phyloP scores from a whole-genome alignment of 2,888 invertebrate species.

The Andrena dorsata region DNA sequence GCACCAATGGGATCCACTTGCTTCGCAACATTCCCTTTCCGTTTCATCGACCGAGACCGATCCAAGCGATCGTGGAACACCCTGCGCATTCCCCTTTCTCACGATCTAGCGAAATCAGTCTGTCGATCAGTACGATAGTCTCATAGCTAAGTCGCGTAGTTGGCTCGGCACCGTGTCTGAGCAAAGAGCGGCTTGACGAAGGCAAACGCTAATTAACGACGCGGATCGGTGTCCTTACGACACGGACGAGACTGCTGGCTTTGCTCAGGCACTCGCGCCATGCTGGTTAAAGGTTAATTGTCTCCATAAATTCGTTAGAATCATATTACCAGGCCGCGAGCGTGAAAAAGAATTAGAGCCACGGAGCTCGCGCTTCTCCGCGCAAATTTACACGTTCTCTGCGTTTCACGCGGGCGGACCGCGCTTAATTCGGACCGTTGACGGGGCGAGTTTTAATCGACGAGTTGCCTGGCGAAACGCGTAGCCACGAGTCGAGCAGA shows the following conservation, averaged over 20 bases:
- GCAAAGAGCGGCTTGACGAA: background rate
- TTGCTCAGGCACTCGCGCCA: conserved; percentile 42
- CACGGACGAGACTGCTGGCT: background rate
- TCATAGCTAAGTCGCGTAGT: conserved; percentile 44
- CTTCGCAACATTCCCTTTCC: background rate
- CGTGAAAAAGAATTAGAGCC: conserved; percentile 37
- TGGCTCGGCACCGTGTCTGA: conserved; percentile 28
- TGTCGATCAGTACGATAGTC: conserved; percentile 54
- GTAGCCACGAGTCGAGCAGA: background rate
- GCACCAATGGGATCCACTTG: background rate
- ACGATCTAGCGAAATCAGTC: conserved; percentile 41
- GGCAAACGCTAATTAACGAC: background rate
- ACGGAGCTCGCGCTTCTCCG: background rate
- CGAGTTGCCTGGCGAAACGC: conserved; percentile 13
- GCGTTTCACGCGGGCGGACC: background rate
- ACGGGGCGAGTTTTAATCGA: background rate
- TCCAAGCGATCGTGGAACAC: background rate
- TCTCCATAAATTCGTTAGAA: conserved; percentile 40
- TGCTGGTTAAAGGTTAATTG: conserved; percentile 55
- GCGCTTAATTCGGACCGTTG: background rate
- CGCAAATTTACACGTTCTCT: background rate
- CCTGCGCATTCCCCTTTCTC: conserved; percentile 25
- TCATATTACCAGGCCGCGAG: conserved; percentile 50
- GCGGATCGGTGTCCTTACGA: too few relatives aligned
- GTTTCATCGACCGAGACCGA: background rate